phyloP scores from a whole-genome alignment of 2,888 invertebrate species.

The Epistrophe eligans region DNA sequence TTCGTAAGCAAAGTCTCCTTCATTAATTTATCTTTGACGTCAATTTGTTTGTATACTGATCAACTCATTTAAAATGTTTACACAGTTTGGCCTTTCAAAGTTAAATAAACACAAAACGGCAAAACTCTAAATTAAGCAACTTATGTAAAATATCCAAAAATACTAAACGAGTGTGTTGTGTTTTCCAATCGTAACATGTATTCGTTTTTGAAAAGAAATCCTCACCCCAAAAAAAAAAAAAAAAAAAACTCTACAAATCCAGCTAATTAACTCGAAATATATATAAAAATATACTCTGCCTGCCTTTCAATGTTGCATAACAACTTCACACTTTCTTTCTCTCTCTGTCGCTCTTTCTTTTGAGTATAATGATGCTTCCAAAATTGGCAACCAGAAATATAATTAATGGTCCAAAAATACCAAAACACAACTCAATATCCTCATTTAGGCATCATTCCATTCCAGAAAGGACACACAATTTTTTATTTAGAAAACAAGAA shows the following conservation, averaged over 20 bases:
- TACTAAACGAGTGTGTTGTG: not conserved
- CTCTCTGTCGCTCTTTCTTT: not conserved
- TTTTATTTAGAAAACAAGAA: constrained; percentile 47
- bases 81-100: constrained; percentile 10
- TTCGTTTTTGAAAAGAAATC: not conserved
- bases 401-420: constrained; percentile 16
- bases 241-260: constrained; percentile 6
- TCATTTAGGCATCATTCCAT: constrained; percentile 17
- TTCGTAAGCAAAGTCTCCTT: not conserved
- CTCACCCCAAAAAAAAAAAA: constrained; percentile 1
- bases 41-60: not conserved
- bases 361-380: constrained; percentile 17
- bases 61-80: constrained; percentile 17
- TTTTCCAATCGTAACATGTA: not conserved
- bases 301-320: constrained; percentile 52
- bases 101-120: constrained; percentile 27
- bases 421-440: constrained; percentile 46
- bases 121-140: not conserved
- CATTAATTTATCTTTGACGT: not conserved
- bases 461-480: constrained; percentile 20
- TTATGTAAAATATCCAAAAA: not conserved
- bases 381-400: constrained; percentile 51
- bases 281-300: constrained; percentile 41
- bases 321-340: constrained; percentile 44
- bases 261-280: constrained; percentile 28